A percentile compares a stretch with the other conserved stretches of the same genome.
Conservation (phyloP, 2,888 invertebrate genomes). For the Dryobota labecula region DNA sequence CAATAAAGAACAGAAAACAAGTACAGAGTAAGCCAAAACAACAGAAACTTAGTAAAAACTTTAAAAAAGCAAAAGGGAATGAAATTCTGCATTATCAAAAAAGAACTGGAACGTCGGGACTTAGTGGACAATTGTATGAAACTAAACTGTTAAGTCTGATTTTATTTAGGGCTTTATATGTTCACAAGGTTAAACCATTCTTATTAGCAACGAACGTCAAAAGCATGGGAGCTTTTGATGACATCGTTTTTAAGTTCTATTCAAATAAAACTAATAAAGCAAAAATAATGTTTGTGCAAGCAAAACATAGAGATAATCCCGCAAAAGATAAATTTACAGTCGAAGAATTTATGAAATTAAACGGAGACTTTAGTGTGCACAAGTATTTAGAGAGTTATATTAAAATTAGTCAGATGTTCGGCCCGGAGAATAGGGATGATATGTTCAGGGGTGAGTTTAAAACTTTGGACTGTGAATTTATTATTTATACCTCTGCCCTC, state of each 20-base stretch:
- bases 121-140: conserved; percentile 63
- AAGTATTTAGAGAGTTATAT: conserved; percentile 58
- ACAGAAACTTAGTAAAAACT: conserved; percentile 1
- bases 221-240: conserved; percentile 62
- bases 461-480: conserved; percentile 45
- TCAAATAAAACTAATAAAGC: conserved; percentile 28
- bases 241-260: conserved; percentile 60
- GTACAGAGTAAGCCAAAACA: conserved; percentile 5
- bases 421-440: conserved; percentile 10
- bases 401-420: conserved; percentile 44
- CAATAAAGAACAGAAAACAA: not conserved
- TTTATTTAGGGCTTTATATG: conserved; percentile 52
- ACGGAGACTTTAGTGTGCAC: conserved; percentile 47
- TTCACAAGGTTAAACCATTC: conserved; percentile 42
- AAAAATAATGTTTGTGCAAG: conserved; percentile 61
- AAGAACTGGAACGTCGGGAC: conserved; percentile 50
- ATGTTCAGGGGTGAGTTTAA: conserved; percentile 42
- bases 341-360: conserved; percentile 40
- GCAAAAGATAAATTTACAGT: conserved; percentile 44
- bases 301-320: conserved; percentile 58
- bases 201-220: conserved; percentile 51
- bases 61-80: not conserved
- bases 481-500: conserved; percentile 57
- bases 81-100: conserved; percentile 39
- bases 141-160: conserved; percentile 61